A percentile compares a stretch with the other conserved stretches of the same genome.
Conservation (phyloP, 2,888 invertebrate species). For the Phyllotreta striolata region DNA sequence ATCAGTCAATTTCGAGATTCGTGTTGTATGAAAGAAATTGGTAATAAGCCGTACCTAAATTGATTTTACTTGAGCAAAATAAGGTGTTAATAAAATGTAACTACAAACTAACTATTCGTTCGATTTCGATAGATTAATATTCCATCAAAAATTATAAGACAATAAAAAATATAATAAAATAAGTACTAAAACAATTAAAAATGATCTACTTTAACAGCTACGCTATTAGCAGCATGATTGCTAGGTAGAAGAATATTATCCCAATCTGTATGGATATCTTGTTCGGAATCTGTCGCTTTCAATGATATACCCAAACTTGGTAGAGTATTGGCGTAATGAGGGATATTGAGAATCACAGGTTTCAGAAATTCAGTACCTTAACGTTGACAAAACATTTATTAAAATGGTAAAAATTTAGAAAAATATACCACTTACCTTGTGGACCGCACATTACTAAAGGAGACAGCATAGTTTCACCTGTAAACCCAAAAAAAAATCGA, state of each 20-base stretch:
- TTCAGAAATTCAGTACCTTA: slow-evolving; percentile 80
- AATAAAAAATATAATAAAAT: slow-evolving; percentile 6
- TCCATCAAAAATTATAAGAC: neutral
- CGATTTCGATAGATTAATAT: neutral
- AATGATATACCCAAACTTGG: slow-evolving; percentile 79
- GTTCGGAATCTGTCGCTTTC: slow-evolving; percentile 83
- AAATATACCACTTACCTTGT: slow-evolving; percentile 70
- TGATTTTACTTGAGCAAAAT: slow-evolving; percentile 22
- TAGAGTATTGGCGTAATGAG: slow-evolving; percentile 83
- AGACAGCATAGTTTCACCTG: slow-evolving; percentile 93
- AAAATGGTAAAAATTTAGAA: slow-evolving; percentile 37
- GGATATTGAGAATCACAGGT: slow-evolving; percentile 91
- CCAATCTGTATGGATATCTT: slow-evolving; percentile 85
- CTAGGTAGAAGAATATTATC: slow-evolving; percentile 85
- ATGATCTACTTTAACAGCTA: slow-evolving; percentile 91
- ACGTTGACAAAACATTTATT: slow-evolving; percentile 33
- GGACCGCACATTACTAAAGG: slow-evolving; percentile 97
- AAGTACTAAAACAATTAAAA: slow-evolving; percentile 65
- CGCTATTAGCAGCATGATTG: slow-evolving; percentile 84
- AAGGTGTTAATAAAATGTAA: slow-evolving; percentile 18
- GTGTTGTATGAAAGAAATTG: slow-evolving; percentile 14
- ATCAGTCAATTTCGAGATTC: slow-evolving; percentile 31
- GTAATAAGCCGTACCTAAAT: slow-evolving; percentile 16
- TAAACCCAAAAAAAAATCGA: slow-evolving; percentile 30
- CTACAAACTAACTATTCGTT: neutral